Base-by-base conservation (phyloP, 2,888 invertebrate species). In the Callyntrura sp. region DNA sequence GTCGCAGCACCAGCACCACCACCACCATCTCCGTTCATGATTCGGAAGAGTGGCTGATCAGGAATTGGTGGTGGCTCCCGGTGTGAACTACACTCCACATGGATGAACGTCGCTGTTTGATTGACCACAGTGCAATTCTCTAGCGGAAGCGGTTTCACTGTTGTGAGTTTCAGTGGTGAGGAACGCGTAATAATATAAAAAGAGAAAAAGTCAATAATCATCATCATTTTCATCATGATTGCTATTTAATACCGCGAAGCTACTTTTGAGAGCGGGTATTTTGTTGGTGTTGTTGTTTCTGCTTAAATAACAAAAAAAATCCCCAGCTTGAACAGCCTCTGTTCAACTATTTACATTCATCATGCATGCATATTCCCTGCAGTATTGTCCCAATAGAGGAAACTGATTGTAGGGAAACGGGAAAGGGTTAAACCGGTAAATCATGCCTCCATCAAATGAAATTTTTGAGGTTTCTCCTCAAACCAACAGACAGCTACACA, bases 41-140 rank as follows among this genome's bases (percentile, higher is more conserved):
- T 93, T 62, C 92, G 92, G 83, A 93, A 92, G 9, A 93, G 90
- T 12, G 93, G 93, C 45, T 93, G 93, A 86, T 93, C 93, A 45
- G 93, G 93, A 90, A 93, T 92, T 82, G 90, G 90, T 25, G 93
- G 93, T 55, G 93, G 91, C 84, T 93, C 93, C 48, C 93, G 92
- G 83, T 92, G 90, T 78, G 91, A 79, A 83, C 91, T 96, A 94
- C 98, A 98, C 93, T 98, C 97, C 79, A 98, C 97, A 94, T 97
- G 96, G 90, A 98, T 94, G 0, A 97, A 97, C 94, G 98, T 97
- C 92, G 96, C 96, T 90, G 98, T 98, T 95, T 98, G 97, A 95
- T 98, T 98, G 85, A 97, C 96, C 51, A 98, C 96, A n/a, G 97
- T 96, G 95, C 98, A 98, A 95, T 98, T 98, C 94, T 97, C 96